Conservation (phyloP, 2,888 invertebrate genomes). For the Resseliella maxima region DNA sequence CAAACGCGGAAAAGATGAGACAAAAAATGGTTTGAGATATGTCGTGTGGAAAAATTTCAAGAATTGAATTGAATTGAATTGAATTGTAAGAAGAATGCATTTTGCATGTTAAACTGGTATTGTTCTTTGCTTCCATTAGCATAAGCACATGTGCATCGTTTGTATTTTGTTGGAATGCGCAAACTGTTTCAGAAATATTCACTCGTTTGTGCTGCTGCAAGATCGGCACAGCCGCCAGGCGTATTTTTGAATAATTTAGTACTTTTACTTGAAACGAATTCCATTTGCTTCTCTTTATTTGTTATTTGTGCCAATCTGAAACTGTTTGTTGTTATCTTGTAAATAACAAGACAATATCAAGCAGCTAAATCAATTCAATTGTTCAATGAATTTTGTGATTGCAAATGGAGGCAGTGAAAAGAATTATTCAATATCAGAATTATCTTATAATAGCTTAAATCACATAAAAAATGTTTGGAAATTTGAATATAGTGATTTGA, state of each 20-base stretch:
- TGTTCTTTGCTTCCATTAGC: conserved; percentile 44
- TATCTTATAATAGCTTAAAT: no score
- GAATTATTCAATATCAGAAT: no score
- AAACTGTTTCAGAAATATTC: conserved; percentile 13
- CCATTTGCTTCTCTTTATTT: conserved; percentile 2
- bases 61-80: conserved; percentile 44
- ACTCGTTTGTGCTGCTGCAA: neutral
- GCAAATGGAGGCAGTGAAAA: neutral
- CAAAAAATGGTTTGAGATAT: neutral
- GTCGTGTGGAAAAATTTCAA: conserved; percentile 49
- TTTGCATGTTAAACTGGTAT: conserved; percentile 38
- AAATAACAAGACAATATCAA: conserved; percentile 1
- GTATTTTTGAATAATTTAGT: conserved; percentile 29
- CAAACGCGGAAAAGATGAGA: neutral
- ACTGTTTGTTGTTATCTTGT: neutral
- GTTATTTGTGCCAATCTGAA: neutral
- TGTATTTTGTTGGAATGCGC: neutral
- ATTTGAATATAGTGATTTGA: no score
- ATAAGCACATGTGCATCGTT: conserved; percentile 20
- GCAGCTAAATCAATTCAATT: neutral
- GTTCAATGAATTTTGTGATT: neutral
- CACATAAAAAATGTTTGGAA: no score
- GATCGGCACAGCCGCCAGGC: neutral
- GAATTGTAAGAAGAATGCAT: conserved; percentile 16
- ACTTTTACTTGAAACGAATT: neutral